phyloP scores from a whole-genome alignment of 2,888 invertebrate genomes.

The Empis stercorea region DNA sequence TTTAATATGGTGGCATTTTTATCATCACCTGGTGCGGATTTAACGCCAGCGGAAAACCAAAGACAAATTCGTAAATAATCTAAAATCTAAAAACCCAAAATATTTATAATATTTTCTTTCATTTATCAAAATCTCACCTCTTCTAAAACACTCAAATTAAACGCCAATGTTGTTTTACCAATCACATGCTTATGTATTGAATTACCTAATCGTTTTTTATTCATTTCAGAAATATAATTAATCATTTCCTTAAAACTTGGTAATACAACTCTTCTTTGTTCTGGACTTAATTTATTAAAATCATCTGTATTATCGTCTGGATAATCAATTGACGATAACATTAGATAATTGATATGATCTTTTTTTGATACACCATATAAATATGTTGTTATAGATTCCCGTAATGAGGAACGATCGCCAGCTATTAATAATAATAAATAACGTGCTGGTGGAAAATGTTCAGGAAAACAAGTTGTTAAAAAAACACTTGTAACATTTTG shows the following conservation, averaged over 20 bases:
- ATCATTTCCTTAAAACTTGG: slow-evolving; percentile 65
- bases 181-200: slow-evolving; percentile 46
- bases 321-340: slow-evolving; percentile 35
- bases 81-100: slow-evolving; percentile 38
- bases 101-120: too few relatives aligned
- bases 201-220: slow-evolving; percentile 47
- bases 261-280: slow-evolving; percentile 38
- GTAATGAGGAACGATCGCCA: slow-evolving; percentile 56
- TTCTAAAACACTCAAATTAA: slow-evolving; percentile 53
- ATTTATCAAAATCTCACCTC: slow-evolving; percentile 60
- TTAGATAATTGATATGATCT: slow-evolving; percentile 37
- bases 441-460: slow-evolving; percentile 67
- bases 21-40: slow-evolving; percentile 47
- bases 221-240: slow-evolving; percentile 54
- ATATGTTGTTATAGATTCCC: slow-evolving; percentile 30
- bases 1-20: slow-evolving; percentile 49
- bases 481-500: slow-evolving; percentile 75
- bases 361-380: slow-evolving; percentile 57
- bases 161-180: slow-evolving; percentile 57
- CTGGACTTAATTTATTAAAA: slow-evolving; percentile 27
- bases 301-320: slow-evolving; percentile 26
- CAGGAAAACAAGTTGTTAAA: slow-evolving; percentile 67
- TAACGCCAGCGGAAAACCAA: slow-evolving; percentile 44
- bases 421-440: slow-evolving; percentile 70
- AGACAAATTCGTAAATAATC: slow-evolving; percentile 70